Evolutionary conservation across 2,113 vertebrate genomes (phyloP).

Genomic region (Malurus elegans): DNA sequence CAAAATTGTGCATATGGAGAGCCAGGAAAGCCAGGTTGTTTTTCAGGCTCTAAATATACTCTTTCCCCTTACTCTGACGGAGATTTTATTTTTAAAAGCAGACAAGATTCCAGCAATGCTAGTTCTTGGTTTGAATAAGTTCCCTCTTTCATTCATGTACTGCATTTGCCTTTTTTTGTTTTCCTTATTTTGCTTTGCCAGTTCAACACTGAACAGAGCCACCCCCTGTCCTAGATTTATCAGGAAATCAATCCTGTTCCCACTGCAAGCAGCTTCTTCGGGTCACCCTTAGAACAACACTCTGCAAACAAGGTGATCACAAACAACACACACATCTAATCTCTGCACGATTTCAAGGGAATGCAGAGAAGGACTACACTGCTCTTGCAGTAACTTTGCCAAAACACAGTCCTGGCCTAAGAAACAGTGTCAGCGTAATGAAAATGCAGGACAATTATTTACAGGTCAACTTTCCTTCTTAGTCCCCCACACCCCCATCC

Average conservation of each 20-base stretch:
- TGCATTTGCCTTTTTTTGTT: background rate
- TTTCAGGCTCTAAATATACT: conserved; percentile 29
- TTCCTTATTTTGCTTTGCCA: background rate
- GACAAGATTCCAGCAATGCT: background rate
- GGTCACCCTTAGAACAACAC: background rate
- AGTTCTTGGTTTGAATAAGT: conserved; percentile 34
- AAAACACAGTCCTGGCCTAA: background rate
- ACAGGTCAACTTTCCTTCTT: background rate
- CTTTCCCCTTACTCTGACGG: background rate
- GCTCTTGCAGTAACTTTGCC: background rate
- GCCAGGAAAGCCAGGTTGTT: conserved; percentile 47
- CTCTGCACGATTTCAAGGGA: background rate
- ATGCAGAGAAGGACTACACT: background rate
- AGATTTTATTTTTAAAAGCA: conserved; percentile 50
- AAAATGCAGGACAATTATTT: background rate
- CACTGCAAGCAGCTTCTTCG: background rate
- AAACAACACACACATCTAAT: background rate
- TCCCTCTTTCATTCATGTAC: background rate
- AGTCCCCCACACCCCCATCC: background rate
- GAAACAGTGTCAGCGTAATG: background rate
- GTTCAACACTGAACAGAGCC: background rate
- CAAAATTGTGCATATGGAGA: background rate
- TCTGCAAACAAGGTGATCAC: background rate
- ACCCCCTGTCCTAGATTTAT: background rate
- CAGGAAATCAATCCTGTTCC: background rate